These are phyloP conservation scores for Ctenosaura bakeri DNA, from an alignment of 2,797 vertebrate species.

Conservation along the genomic window DNA sequence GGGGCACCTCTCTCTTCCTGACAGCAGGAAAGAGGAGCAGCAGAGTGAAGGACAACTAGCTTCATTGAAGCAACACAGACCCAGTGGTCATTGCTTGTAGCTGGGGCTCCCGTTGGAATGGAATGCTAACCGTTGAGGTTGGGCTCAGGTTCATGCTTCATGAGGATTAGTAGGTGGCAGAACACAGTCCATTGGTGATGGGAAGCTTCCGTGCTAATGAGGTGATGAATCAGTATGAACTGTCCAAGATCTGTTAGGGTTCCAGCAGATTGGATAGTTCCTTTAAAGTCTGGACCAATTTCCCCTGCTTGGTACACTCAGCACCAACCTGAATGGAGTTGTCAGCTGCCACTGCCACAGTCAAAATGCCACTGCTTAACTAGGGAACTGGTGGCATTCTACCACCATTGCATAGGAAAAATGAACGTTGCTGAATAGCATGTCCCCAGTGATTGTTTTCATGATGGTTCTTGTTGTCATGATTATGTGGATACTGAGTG, in stretches of 20 bases:
- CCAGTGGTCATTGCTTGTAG: not conserved
- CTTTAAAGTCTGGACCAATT: not conserved
- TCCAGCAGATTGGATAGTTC: not conserved
- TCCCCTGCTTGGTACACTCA: not conserved
- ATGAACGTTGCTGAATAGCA: not conserved
- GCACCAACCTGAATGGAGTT: not conserved
- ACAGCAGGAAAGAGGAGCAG: no score
- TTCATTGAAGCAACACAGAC: not conserved
- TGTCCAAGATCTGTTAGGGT: not conserved
- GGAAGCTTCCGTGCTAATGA: not conserved
- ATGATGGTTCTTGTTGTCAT: conserved; percentile 53
- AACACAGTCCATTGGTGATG: no score
- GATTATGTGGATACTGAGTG: conserved; percentile 48
- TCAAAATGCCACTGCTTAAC: not conserved
- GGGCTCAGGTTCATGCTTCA: not conserved
- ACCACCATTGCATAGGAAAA: not conserved
- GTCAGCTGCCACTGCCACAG: not conserved
- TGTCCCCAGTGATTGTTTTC: conserved; percentile 18
- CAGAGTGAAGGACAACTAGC: not conserved
- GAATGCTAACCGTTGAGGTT: not conserved
- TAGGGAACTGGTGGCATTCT: not conserved
- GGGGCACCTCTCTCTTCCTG: not conserved
- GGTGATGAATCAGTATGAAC: not conserved
- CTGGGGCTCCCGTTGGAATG: not conserved
- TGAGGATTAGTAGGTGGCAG: not conserved